Evolutionary conservation across 1,140 invertebrate genomes (phyloP).

Genomic region (Drosophila nannoptera): DNA sequence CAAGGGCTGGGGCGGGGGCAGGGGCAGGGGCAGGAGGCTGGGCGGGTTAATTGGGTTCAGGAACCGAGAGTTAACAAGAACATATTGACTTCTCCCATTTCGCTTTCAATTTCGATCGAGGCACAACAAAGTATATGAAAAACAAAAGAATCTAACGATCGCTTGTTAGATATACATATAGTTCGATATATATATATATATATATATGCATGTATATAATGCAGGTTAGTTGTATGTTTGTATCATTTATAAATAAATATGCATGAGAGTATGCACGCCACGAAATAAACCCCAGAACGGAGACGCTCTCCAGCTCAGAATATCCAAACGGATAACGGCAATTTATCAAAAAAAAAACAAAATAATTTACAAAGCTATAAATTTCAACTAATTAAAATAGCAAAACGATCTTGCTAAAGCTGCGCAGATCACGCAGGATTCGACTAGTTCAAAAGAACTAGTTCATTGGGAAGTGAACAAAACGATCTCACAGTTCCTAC

Average conservation of each 20-base stretch:
- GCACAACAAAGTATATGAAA: slow-evolving; percentile 7
- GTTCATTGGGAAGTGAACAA: too few relatives aligned
- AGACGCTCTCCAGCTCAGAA: background rate
- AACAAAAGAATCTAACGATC: slow-evolving; percentile 8
- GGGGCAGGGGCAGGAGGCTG: background rate
- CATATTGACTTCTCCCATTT: background rate
- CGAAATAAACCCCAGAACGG: slow-evolving; percentile 10
- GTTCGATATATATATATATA: slow-evolving; percentile 19
- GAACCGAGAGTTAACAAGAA: slow-evolving; percentile 14
- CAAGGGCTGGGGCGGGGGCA: background rate
- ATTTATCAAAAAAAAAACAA: background rate
- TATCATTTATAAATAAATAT: slow-evolving; percentile 31
- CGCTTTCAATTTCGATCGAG: slow-evolving; percentile 5
- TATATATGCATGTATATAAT: slow-evolving; percentile 29
- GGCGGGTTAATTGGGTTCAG: slow-evolving; percentile 14
- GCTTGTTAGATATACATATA: slow-evolving; percentile 26
- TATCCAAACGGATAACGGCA: background rate
- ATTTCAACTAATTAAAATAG: slow-evolving; percentile 2
- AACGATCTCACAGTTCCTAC: too few relatives aligned
- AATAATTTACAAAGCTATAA: background rate
- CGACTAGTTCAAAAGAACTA: background rate
- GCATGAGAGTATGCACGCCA: slow-evolving; percentile 17
- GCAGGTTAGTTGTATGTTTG: slow-evolving; percentile 15
- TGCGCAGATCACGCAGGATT: background rate
- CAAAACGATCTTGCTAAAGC: background rate